These are phyloP conservation scores for Pseudotriccus pelzelni DNA, from an alignment of 2,797 vertebrate species.

Conservation along the genomic window DNA sequence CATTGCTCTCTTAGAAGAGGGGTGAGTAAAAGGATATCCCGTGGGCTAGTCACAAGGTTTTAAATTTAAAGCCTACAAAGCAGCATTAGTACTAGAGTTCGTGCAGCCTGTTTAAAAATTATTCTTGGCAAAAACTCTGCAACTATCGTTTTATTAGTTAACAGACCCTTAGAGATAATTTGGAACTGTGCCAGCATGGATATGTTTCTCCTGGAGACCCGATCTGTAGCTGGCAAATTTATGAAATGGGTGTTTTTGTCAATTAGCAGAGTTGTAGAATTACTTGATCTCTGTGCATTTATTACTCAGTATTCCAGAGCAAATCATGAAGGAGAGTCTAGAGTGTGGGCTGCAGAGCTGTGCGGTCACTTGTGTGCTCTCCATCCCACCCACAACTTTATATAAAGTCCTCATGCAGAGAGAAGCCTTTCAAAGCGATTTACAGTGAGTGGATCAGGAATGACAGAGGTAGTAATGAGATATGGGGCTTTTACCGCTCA, in stretches of 20 bases:
- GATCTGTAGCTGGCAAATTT: background rate
- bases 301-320: background rate
- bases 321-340: background rate
- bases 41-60: conserved; percentile 10
- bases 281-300: background rate
- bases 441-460: conserved; percentile 17
- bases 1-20: conserved; percentile 39
- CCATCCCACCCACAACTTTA: background rate
- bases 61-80: conserved; percentile 33
- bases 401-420: background rate
- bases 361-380: fast-evolving
- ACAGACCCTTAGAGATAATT: conserved; percentile 14
- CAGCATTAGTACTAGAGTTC: background rate
- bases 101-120: conserved; percentile 27
- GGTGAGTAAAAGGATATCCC: conserved; percentile 32
- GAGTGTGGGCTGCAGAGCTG: background rate
- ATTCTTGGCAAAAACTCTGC: conserved; percentile 17
- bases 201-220: background rate
- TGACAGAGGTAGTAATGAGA: conserved; percentile 19
- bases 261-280: background rate
- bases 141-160: conserved; percentile 30
- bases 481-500: background rate
- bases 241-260: background rate
- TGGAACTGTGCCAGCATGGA: background rate
- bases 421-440: conserved; percentile 43